Base-by-base conservation (phyloP, 1,140 invertebrate genomes). In the Sweltsa coloradensis region DNA sequence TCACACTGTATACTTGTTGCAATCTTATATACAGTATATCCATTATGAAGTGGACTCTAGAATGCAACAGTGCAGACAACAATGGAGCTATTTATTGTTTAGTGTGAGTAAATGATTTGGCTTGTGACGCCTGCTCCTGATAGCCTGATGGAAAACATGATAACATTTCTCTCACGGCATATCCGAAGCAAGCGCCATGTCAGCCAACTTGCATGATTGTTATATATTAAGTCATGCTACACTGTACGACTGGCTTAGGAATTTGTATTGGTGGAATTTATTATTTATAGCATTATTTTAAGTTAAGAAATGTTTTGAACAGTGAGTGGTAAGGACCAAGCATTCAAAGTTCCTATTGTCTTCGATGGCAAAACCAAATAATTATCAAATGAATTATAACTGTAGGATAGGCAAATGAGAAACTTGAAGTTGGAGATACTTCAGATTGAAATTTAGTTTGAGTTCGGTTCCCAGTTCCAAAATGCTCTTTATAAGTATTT, bases 341-440 rank as follows among this genome's bases (percentile, higher is more conserved):
- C 27, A 22, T 40, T n/a, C 39, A 24, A 47, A 37, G 34, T 47
- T 37, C 45, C 34, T 47, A 45, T 31, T 45, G 42, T 31, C 42
- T 19, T 13, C 34, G 34, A 18, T 44, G 42, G 42, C 42, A 45
- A 45, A 45, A 45, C 42, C 27, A 45, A 45, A 18, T 34, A 45
- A n/a, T 16, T 43, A 6, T 26, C 21, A 27, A 7, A 19, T 45
- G 29, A 19, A 27, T 31, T 27, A 19, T 6, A 16, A 27, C 34
- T 9, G 22, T 45, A 31, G 23, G 23, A 13, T 18, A 24, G 3
- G n/a, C 18, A 27, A 45, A 45, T 29, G 29, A 11, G 24, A 14
- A 19, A n/a, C n/a, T n/a, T 11, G 3, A 31, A 27, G 27, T 18
- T n/a, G 13, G 23, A 26, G 22, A 34, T 16, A 6, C 34, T n/a